Evolutionary conservation across 2,888 invertebrate genomes (phyloP), one percentile per base, ranked within the genome.

Genomic region (Leptopilina myrica): DNA sequence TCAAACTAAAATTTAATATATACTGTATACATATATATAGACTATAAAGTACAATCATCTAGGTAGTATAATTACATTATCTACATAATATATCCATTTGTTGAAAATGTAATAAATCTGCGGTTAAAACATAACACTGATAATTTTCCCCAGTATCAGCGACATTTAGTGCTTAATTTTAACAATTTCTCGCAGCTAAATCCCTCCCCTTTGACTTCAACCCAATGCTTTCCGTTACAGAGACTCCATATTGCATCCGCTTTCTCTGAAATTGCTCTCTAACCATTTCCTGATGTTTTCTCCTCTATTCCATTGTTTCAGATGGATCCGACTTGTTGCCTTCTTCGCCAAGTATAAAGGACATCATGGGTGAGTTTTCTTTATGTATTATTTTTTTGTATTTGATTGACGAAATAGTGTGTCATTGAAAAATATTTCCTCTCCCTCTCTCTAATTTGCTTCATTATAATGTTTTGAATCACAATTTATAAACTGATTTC

Each of bases 101-200:
- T 53, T 53, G 76, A 73, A 78, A 83, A 80, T 69, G 64, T 79
- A 80, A 82, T 87, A 86, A 88, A 87, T 81, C 79, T 76, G 79
- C 77, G 82, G 69, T 81, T 77, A 80, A 69, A 78, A 81, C 81
- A 84, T 85, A 84, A 84, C 82, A 56, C 82, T 81, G 85, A 88
- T 88, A 88, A 88, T 89, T 89, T 88, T 83, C 83, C 85, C 81
- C 86, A 86, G 87, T 85, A 84, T 82, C 81, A 8, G 7, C 67
- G 82, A 80, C 83, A 83, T 85, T 20, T 20, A 85, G 86, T 84
- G 85, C 81, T 86, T 87, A 85, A 86, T 87, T 89, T 86, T 82
- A 86, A 84, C 82, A 81, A 33, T 78, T 76, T 78, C 79, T 73
- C 80, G 49, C 49, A 11, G 56, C 76, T 66, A 69, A 69, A 66